Conservation (phyloP, 2,888 invertebrate species). For the Tipula helvola region DNA sequence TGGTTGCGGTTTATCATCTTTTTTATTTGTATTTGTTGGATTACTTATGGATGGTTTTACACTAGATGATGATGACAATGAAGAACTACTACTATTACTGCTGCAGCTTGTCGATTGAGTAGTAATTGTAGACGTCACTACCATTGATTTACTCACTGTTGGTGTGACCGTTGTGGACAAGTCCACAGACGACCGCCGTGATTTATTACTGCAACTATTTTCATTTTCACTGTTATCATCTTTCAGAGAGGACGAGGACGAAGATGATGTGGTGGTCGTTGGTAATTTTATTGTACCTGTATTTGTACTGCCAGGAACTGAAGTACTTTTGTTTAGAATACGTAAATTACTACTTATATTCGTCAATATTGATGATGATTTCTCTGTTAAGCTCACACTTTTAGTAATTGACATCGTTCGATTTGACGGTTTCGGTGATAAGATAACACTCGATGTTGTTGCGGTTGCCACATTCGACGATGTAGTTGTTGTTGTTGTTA, state of each 20-base stretch:
- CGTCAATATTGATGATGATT: slow-evolving; percentile 13
- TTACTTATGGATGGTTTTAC: neutral
- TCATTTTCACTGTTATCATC: slow-evolving; percentile 1
- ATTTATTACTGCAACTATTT: slow-evolving; percentile 6
- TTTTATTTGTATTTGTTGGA: neutral
- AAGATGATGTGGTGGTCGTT: neutral
- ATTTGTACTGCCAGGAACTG: slow-evolving; percentile 35
- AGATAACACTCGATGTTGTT: slow-evolving; percentile 21
- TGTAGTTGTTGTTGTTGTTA: slow-evolving; percentile 26
- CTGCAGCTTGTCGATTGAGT: neutral
- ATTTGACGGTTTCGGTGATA: slow-evolving; percentile 21
- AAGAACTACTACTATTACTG: neutral
- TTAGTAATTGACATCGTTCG: slow-evolving; percentile 30
- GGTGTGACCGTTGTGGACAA: neutral
- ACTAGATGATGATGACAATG: neutral
- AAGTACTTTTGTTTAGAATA: slow-evolving; percentile 29
- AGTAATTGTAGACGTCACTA: neutral
- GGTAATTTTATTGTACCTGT: slow-evolving; percentile 26
- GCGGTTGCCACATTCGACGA: slow-evolving; percentile 24
- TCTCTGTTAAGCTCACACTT: slow-evolving; percentile 31
- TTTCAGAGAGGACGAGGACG: slow-evolving; percentile 12
- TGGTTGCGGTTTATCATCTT: neutral
- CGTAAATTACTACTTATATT: slow-evolving; percentile 14
- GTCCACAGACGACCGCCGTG: neutral
- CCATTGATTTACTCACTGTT: neutral